Percentiles rank a stretch among this genome's conserved stretches.
Evolutionary conservation across 1,140 invertebrate species (phyloP).

Genomic region (Drosophila subpulchrella): DNA sequence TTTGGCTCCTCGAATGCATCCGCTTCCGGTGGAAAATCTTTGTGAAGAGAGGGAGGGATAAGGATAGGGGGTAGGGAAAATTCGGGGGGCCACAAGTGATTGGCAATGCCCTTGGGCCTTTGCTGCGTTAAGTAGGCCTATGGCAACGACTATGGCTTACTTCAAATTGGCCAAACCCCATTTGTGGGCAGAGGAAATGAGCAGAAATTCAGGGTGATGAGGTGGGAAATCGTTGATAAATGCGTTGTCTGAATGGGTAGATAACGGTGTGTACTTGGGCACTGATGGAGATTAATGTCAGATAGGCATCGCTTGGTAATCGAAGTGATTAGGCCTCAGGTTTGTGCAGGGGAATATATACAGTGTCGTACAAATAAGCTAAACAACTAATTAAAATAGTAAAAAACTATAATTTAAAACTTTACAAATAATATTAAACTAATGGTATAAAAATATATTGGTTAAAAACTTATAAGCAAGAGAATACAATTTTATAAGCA

Average conservation of each 20-base stretch:
- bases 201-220: slow-evolving; percentile 13
- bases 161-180: slow-evolving; percentile 42
- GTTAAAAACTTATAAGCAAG: too few species aligned
- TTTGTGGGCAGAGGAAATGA: slow-evolving; percentile 11
- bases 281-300: slow-evolving; percentile 3
- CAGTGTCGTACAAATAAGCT: not conserved
- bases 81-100: slow-evolving; percentile 32
- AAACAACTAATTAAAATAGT: not conserved
- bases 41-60: too few species aligned
- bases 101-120: slow-evolving; percentile 65
- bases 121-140: slow-evolving; percentile 58
- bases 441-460: not conserved
- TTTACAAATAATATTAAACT: not conserved
- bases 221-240: slow-evolving; percentile 16
- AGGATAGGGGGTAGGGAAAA: not conserved
- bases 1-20: slow-evolving; percentile 55
- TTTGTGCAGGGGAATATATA: not conserved
- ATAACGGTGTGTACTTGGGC: not conserved
- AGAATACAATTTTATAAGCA: not conserved
- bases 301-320: not conserved
- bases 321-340: not conserved
- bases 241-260: slow-evolving; percentile 1
- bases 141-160: slow-evolving; percentile 36
- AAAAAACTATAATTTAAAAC: not conserved
- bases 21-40: slow-evolving; percentile 55